Base-by-base conservation (phyloP, 2,113 vertebrate species). In the Varanus komodoensis region DNA sequence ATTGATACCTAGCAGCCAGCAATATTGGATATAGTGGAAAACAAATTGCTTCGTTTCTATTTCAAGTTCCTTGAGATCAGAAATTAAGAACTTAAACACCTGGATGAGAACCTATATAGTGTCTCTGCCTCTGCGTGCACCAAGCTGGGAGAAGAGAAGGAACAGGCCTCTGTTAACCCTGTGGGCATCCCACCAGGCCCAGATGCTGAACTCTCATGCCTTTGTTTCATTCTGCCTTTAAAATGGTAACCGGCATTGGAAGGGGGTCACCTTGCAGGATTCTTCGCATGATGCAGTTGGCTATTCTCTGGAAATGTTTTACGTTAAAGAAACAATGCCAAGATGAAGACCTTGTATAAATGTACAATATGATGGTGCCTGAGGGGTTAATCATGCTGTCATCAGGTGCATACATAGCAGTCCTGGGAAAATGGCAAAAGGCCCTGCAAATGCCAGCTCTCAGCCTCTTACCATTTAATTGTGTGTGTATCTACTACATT, bases 351-450 rank as follows among this genome's bases (percentile, higher is more conserved):
- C 2, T 44, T 90, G 21, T 71, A 90, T 91, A 84, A 92, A 92
- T 87, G 86, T 0, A 50, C 1, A 85, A 93, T 92, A 95, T 82
- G 12, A 92, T 7, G 57, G 79, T 67, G 23, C 57, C 91, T 91
- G 90, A 52, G 38, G 32, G 84, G 71, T 67, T 83, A 50, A 84
- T 92, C 11, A 3, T 94, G 87, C n/a, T 6, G 21, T 38, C 71
- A 68, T 61, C 9, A 27, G 38, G 57, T 38, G 29, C 73, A 79
- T 48, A 27, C 38, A 78, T 67, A 38, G 23, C 34, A 77, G n/a
- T 38, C 27, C 11, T 68, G 27, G 38, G 4, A 50, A 79, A 50
- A 61, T 57, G 15, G 6, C 27, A 68, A 6, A 61, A 75, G 12
- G 77, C 44, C 57, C 8, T 68, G 15, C 75, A 79, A 64, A 17